phyloP scores from a whole-genome alignment of 2,113 vertebrate species.

The Caranx ignobilis region DNA sequence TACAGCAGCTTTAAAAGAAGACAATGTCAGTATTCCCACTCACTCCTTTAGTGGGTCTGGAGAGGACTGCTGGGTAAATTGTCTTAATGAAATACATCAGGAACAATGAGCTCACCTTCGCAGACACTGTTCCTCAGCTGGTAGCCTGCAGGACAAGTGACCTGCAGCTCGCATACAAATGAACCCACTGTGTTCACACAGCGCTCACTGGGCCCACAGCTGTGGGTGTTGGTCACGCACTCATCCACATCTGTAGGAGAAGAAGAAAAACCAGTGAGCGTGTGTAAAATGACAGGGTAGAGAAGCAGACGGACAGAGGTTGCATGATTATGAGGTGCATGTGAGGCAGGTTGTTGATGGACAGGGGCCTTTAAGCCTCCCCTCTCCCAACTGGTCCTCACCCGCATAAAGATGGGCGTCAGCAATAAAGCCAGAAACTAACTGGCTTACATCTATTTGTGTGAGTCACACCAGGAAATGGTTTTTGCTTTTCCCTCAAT shows the following conservation, averaged over 20 bases:
- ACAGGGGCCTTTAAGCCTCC: background rate
- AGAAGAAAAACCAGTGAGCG: constrained; percentile 27
- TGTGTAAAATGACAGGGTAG: constrained; percentile 6
- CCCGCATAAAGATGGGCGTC: constrained; percentile 1
- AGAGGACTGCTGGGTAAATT: constrained; percentile 44
- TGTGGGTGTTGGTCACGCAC: constrained; percentile 88
- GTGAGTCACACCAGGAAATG: background rate
- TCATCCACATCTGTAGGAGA: constrained; percentile 90
- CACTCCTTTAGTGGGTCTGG: constrained; percentile 1
- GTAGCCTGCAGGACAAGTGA: constrained; percentile 88
- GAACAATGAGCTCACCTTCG: constrained; percentile 82
- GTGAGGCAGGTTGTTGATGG: background rate
- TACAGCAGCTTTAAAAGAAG: background rate
- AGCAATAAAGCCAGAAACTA: constrained; percentile 3
- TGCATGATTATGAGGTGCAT: background rate
- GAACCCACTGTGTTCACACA: constrained; percentile 92
- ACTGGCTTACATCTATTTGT: constrained; percentile 4
- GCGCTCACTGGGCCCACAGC: constrained; percentile 86
- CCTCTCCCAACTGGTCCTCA: background rate
- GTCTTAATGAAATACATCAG: constrained; percentile 28
- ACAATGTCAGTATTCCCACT: constrained; percentile 1
- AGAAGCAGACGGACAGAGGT: background rate
- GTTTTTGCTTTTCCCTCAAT: constrained; percentile 16
- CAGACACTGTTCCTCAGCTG: constrained; percentile 85
- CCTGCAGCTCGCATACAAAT: constrained; percentile 87